These are phyloP conservation scores for Theonella swinhoei DNA, from an alignment of 37 sponge, comb jelly and placozoan species.

Conservation along the genomic window DNA sequence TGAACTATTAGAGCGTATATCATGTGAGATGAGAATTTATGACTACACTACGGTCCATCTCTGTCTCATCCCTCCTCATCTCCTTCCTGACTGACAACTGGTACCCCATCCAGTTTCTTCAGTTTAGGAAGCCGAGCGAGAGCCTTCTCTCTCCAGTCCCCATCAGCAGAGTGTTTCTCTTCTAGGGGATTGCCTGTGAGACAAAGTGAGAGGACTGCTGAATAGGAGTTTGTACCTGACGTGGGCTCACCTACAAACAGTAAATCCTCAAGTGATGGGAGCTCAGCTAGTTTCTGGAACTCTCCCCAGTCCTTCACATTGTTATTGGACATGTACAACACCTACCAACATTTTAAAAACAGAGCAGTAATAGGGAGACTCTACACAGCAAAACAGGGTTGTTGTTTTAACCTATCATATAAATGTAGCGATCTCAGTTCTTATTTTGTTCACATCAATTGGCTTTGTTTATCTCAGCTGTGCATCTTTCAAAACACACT, in stretches of 20 bases:
- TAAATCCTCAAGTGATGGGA: conserved; percentile 85
- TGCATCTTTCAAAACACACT: no score
- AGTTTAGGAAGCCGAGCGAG: conserved; percentile 84
- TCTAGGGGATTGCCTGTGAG: conserved; percentile 89
- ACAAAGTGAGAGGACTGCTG: not conserved
- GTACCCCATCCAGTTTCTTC: conserved; percentile 93
- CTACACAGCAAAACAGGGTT: not conserved
- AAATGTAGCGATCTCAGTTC: no score
- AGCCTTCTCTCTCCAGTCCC: conserved; percentile 92
- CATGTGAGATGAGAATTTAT: no score
- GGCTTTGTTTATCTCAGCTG: no score
- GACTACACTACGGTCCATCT: no score
- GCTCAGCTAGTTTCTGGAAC: conserved; percentile 90
- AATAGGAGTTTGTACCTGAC: no score
- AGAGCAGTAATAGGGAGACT: not conserved
- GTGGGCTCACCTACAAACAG: conserved; percentile 87
- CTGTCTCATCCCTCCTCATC: conserved; percentile 67
- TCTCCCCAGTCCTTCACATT: conserved; percentile 98
- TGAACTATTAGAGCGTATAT: no score
- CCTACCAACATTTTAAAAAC: conserved; percentile 28
- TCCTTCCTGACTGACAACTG: conserved; percentile 85
- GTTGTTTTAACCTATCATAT: not conserved
- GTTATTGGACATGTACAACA: conserved; percentile 98
- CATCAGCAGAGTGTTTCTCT: conserved; percentile 91
- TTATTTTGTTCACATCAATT: no score